A percentile compares a stretch with the other conserved stretches of the same genome.
Conservation (phyloP, 2,797 vertebrate genomes). For the Gymnoscopelus microlampas region DNA sequence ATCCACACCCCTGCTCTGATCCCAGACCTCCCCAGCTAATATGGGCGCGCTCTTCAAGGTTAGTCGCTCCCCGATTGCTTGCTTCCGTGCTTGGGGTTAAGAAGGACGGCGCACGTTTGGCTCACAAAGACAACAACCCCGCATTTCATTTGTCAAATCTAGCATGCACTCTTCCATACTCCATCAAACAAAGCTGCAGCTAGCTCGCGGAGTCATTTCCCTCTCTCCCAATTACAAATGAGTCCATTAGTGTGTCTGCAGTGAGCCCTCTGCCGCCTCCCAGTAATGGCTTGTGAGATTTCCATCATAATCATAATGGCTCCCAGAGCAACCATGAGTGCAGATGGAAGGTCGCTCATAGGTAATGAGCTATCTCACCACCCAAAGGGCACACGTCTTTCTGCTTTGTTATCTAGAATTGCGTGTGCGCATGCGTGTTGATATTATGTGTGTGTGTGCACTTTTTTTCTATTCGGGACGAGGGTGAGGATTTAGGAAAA, state of each 20-base stretch:
- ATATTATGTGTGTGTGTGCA: not conserved
- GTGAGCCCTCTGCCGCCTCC: conserved; percentile 97
- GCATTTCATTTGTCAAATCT: conserved; percentile 93
- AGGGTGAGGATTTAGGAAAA: conserved; percentile 33
- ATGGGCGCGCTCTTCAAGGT: conserved; percentile 77
- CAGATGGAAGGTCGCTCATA: conserved; percentile 99
- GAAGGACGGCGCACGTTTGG: conserved; percentile 75
- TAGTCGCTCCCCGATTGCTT: conserved; percentile 76
- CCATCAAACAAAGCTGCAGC: conserved; percentile 91
- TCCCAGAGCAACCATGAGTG: conserved; percentile 98
- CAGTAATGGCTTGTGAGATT: conserved; percentile 99
- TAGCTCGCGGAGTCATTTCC: conserved; percentile 93
- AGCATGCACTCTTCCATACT: conserved; percentile 90
- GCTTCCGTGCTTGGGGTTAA: conserved; percentile 58
- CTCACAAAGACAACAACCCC: conserved; percentile 87
- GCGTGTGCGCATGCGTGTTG: conserved; percentile 42
- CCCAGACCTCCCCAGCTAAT: conserved; percentile 64
- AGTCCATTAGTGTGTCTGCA: conserved; percentile 99
- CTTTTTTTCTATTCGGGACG: conserved; percentile 28
- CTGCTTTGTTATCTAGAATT: conserved; percentile 94
- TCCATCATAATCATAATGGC: conserved; percentile 99
- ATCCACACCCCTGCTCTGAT: conserved; percentile 13
- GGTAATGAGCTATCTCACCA: conserved; percentile 98
- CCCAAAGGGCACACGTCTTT: conserved; percentile 84
- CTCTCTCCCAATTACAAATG: conserved; percentile 99